Evolutionary conservation across 2,888 invertebrate species (phyloP).

Genomic region (Cabera pusaria): DNA sequence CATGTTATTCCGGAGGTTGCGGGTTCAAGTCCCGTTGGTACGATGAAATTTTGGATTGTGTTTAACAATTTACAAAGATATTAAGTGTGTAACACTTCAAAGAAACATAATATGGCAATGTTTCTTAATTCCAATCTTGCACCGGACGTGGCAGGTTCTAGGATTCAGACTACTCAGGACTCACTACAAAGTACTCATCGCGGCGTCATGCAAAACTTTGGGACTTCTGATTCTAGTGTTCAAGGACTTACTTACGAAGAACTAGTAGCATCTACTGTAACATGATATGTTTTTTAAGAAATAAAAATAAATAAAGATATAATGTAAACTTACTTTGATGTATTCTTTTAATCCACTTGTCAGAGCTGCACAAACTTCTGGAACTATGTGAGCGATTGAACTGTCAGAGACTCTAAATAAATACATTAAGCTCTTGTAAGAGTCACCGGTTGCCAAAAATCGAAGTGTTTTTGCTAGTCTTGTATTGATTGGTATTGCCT

Average conservation of each 20-base stretch:
- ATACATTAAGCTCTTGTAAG: slow-evolving; percentile 1
- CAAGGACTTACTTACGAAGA: not conserved
- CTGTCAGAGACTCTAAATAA: slow-evolving; percentile 1
- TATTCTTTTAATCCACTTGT: not conserved
- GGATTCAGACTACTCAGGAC: not conserved
- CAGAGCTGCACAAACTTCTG: slow-evolving; percentile 2
- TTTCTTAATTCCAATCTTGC: not conserved
- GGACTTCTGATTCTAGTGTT: not conserved
- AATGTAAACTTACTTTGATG: not conserved
- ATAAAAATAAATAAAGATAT: not conserved
- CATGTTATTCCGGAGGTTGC: too few relatives aligned
- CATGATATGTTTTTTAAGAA: not conserved
- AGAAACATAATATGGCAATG: too few relatives aligned
- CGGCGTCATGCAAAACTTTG: not conserved
- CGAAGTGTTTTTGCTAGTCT: slow-evolving; percentile 2
- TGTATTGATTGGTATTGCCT: not conserved
- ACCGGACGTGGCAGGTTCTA: not conserved
- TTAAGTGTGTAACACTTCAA: too few relatives aligned
- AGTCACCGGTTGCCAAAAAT: slow-evolving; percentile 2
- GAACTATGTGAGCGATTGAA: not conserved
- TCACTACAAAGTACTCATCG: not conserved
- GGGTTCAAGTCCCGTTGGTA: too few relatives aligned
- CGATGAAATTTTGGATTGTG: too few relatives aligned
- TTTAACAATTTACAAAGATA: too few relatives aligned
- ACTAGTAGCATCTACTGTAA: not conserved